Base-by-base conservation (phyloP, 2,113 vertebrate genomes). In the Lonchura striata region DNA sequence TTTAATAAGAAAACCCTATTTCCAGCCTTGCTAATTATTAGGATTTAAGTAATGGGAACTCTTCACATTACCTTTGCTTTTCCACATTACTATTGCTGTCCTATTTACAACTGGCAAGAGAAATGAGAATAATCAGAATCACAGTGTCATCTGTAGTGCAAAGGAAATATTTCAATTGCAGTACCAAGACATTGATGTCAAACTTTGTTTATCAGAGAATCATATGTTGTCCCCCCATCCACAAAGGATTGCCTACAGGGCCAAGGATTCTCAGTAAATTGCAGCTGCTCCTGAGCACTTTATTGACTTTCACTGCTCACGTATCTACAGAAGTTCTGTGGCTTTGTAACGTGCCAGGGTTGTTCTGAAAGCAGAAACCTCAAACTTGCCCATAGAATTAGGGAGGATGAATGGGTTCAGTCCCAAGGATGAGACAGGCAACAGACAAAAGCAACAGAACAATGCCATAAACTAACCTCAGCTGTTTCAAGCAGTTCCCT, bases 261-360 rank as follows among this genome's bases (percentile, higher is more conserved):
- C 52, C 47, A 78, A 70, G 41, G 68, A 31, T 82, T 92, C 63
- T 69, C 77, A 44, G 72, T 74, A 61, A 94, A 87, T 52, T 84
- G 18, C 37, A 87, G 65, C 53, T 83, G n/a, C 41, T 63, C 12
- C 61, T 54, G 50, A 69, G 65, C 15, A 7, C 33, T 89, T 79
- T 60, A 63, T 89, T 91, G 65, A 64, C 63, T 80, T 41, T 30
- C 71, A 10, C 19, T 65, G 95, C n/a, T 44, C 65, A 12, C 37
- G 21, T 35, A 12, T 46, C 50, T 50, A 37, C 52, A 64, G 47
- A 46, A 52, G 24, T 64, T 81, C 31, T 69, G 57, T 47, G 61
- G 33, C 16, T 86, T 72, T 75, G 69, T 0, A 1, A 46, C 3
- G 6, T 1, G 1, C 44, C 31, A 23, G 47, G 52, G 37, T 1